These are phyloP conservation scores for Leiothrix lutea DNA, from an alignment of 2,113 vertebrate species.

Conservation along the genomic window DNA sequence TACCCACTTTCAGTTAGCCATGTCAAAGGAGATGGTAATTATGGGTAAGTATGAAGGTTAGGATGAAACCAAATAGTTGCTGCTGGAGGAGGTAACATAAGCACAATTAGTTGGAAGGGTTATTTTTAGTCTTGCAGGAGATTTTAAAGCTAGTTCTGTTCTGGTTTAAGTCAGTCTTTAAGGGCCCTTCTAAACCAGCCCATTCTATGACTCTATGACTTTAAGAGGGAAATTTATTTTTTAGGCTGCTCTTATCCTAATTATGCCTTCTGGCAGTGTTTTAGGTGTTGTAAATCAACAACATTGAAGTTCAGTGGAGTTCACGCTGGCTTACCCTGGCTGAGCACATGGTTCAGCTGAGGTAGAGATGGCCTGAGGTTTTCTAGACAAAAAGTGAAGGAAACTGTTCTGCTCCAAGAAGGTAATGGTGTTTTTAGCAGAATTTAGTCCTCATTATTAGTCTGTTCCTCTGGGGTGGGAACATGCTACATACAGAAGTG, in stretches of 20 bases:
- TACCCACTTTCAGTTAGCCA: neutral
- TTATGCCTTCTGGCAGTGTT: neutral
- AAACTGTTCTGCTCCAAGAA: neutral
- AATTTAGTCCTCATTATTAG: neutral
- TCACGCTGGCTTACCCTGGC: neutral
- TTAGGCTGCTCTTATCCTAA: neutral
- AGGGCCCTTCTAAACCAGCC: neutral
- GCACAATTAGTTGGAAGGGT: neutral
- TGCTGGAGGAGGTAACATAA: conserved; percentile 30
- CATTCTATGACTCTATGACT: neutral
- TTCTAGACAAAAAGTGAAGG: neutral
- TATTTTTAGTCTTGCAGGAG: neutral
- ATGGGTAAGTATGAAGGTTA: neutral
- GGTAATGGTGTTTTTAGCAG: neutral
- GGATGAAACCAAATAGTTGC: conserved; percentile 19
- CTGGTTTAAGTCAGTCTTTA: neutral
- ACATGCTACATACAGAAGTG: neutral
- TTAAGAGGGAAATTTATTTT: neutral
- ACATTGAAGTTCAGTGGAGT: neutral
- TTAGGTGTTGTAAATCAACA: neutral
- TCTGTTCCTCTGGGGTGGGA: neutral
- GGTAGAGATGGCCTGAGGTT: neutral
- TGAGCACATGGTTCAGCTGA: neutral
- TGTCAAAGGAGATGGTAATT: conserved; percentile 57
- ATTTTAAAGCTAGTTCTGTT: neutral